Evolutionary conservation across 2,888 invertebrate genomes (phyloP).

Genomic region (Seladonia tumulorum): DNA sequence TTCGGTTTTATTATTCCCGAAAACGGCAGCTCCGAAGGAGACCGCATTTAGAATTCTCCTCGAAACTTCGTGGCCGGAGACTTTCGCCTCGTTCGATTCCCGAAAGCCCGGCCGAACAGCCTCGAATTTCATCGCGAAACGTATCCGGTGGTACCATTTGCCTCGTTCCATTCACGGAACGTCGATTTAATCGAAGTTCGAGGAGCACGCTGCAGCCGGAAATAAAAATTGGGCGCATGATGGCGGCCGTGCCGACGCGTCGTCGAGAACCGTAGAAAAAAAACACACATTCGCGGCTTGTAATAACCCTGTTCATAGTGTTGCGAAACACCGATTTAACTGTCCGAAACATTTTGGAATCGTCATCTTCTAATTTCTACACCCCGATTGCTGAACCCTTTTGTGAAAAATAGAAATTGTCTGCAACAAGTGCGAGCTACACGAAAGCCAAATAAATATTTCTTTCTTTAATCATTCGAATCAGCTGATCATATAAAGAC

Average conservation of each 20-base stretch:
- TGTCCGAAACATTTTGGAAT: too few species aligned
- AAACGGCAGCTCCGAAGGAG: conserved; percentile 3
- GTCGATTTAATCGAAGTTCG: conserved; percentile 56
- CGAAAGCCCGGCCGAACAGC: conserved; percentile 34
- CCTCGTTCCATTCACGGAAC: conserved; percentile 26
- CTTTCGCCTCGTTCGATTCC: conserved; percentile 30
- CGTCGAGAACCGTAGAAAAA: too few species aligned
- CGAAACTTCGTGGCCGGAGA: conserved; percentile 51
- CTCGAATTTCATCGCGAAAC: conserved; percentile 21
- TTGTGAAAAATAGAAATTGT: too few species aligned
- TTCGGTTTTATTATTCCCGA: conserved; percentile 14
- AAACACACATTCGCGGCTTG: too few species aligned
- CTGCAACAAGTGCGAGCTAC: too few species aligned
- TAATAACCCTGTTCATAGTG: too few species aligned
- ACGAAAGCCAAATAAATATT: too few species aligned
- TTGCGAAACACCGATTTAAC: too few species aligned
- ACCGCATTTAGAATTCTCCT: conserved; percentile 36
- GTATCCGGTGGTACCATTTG: conserved; percentile 18
- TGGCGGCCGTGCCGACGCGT: not conserved
- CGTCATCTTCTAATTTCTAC: too few species aligned
- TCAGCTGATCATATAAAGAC: too few species aligned
- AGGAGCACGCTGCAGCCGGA: conserved; percentile 6
- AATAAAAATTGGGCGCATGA: not conserved
- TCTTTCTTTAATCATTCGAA: too few species aligned
- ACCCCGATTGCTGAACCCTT: too few species aligned